Percentiles rank a stretch among this genome's conserved stretches.
Evolutionary conservation across 2,888 invertebrate species (phyloP).

Genomic region (Eupithecia subfuscata): DNA sequence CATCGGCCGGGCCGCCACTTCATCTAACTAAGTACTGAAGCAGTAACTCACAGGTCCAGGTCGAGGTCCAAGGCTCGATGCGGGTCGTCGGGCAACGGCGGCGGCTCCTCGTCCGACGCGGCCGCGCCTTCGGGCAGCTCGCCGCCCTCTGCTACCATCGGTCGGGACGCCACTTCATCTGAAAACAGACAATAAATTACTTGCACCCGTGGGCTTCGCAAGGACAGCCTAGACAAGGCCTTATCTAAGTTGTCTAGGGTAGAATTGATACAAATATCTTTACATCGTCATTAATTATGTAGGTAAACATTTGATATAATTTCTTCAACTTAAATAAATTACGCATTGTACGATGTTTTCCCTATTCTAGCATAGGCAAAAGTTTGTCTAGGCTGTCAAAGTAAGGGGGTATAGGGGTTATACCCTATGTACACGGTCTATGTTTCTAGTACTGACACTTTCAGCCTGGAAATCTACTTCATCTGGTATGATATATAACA

Average conservation of each 20-base stretch:
- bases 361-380: no score
- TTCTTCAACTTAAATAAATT: no score
- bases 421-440: no score
- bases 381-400: background rate
- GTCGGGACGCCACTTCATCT: constrained; percentile 56
- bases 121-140: constrained; percentile 90
- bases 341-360: no score
- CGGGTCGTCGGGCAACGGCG: constrained; percentile 90
- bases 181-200: background rate
- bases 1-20: no score
- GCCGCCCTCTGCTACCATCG: constrained; percentile 89
- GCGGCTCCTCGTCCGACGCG: constrained; percentile 86
- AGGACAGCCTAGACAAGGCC: background rate
- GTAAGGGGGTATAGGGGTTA: no score
- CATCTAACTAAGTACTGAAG: no score
- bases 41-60: constrained; percentile 86
- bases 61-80: constrained; percentile 98
- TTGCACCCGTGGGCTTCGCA: background rate
- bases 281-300: no score
- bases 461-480: background rate
- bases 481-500: no score
- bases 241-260: background rate
- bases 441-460: no score
- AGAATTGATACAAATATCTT: no score
- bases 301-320: no score